Evolutionary conservation across 2,797 vertebrate species (phyloP), one percentile per base, ranked within the genome.

Genomic region (Acanthurus lineatus): DNA sequence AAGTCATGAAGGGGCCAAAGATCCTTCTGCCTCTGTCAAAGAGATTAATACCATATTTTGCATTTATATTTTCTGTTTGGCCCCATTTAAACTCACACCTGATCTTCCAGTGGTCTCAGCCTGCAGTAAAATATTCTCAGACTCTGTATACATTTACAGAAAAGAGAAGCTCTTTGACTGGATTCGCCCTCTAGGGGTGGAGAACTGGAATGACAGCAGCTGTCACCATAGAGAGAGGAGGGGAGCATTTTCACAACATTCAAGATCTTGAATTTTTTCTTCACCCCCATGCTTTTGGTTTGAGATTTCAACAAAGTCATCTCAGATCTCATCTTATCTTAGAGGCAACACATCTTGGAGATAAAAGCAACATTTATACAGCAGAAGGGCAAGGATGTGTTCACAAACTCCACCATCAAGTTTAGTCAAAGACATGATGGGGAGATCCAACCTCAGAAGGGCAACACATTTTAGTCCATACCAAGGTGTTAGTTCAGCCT

Each of bases 101-200:
- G 35, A 32, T 54, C 11, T 14, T 58, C 17, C 58, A 44, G 69
- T 20, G 20, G 61, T 49, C 25, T n/a, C 22, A n/a, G 38, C 15
- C 44, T 51, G n/a, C 20, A 68, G 10, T 52, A 10, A 73, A 79
- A 38, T 35, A 32, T 14, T 12, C 28, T 65, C 22, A 38, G 53
- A 58, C 48, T n/a, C 38, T 49, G 42, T 9, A 19, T 35, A 54
- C 49, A 45, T n/a, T 19, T 17, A 54, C 25, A 58, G 56, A 52
- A 25, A 79, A 47, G 7, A 44, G 35, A 44, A 4, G 12, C 12
- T 68, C 38, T 49, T 20, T 68, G 57, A 40, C 59, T 60, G 52
- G 73, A 83, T 63, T 47, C 6, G 19, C 87, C 90, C 82, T 89
- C 88, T 91, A 80, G 64, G 63, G 90, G 78, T 44, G 71, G 22